Evolutionary conservation across 1,140 invertebrate species (phyloP), one percentile per base, ranked within the genome.

Genomic region (Brevipalpus yothersi): DNA sequence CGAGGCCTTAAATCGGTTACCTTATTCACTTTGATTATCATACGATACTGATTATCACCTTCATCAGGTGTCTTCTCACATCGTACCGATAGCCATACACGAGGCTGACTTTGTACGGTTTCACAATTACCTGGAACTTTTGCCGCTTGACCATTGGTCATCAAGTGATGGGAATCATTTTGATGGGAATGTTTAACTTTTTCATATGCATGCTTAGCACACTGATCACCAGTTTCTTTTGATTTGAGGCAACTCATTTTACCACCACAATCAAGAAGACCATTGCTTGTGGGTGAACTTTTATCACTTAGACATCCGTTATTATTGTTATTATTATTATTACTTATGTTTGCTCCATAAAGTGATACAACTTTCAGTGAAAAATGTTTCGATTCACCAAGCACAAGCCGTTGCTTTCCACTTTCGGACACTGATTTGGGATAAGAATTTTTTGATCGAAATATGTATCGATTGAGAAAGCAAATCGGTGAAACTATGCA

Each of bases 401-500:
- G 58, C 2, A 59, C n/a, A 12, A 56, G 15, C 19, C 47, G 39
- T 60, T 59, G 42, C 17, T 55, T 56, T 13, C 23, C 45, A 41
- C 57, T 45, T 11, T 49, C 17, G 15, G 31, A 23, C n/a, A 45
- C 40, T 15, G 12, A 23, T 31, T 9, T 23, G 2, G 19, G 17
- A 17, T 13, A 55, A 12, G 13, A 10, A 40, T 45, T 40, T 23
- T 42, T 53, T 0, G 17, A 19, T 39, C 60, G 55, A 40, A 63
- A 10, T 42, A 74, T 60, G 60, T 67, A 72, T 59, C 71, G 65
- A 65, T 75, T 72, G 10, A 72, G 68, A 53, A 70, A 68, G 58
- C 75, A 76, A 59, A 71, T 68, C 51, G 73, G 73, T 4, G 64
- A 69, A n/a, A 75, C 66, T 43, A 74, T 72, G 63, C 75, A 76